Percentiles rank a stretch among this genome's conserved stretches.
phyloP scores from a whole-genome alignment of 2,888 invertebrate species.

The Lycocerus yunnanus region DNA sequence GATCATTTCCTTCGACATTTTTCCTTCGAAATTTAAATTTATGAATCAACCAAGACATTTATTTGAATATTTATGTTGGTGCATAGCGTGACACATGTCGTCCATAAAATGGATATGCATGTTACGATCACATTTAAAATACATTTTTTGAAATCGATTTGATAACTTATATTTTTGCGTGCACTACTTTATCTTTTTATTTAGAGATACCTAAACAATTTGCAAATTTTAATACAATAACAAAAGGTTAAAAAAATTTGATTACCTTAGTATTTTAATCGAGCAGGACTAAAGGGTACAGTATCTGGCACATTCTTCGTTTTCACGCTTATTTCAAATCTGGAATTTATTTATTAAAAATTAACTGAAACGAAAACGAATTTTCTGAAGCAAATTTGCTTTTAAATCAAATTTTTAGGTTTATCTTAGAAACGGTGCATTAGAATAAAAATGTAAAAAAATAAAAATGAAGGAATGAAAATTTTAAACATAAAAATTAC shows the following conservation, averaged over 20 bases:
- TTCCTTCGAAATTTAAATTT: constrained; percentile 17
- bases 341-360: too few relatives aligned
- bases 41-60: constrained; percentile 33
- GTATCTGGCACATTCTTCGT: too few relatives aligned
- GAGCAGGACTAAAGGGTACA: too few relatives aligned
- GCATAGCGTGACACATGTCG: constrained; percentile 35
- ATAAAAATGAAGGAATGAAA: neutral
- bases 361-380: too few relatives aligned
- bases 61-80: constrained; percentile 29
- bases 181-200: neutral
- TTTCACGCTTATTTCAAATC: too few relatives aligned
- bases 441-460: neutral
- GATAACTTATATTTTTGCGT: constrained; percentile 1
- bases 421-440: neutral
- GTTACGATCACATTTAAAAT: constrained; percentile 26
- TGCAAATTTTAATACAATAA: neutral
- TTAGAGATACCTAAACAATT: neutral
- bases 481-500: neutral
- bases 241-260: too few relatives aligned
- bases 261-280: too few relatives aligned
- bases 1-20: neutral
- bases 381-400: too few relatives aligned
- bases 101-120: constrained; percentile 36
- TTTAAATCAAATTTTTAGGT: too few relatives aligned
- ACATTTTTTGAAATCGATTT: constrained; percentile 27